These are phyloP conservation scores for Ascidia mentula DNA, from an alignment of 23 tunicate genomes.

Conservation along the genomic window DNA sequence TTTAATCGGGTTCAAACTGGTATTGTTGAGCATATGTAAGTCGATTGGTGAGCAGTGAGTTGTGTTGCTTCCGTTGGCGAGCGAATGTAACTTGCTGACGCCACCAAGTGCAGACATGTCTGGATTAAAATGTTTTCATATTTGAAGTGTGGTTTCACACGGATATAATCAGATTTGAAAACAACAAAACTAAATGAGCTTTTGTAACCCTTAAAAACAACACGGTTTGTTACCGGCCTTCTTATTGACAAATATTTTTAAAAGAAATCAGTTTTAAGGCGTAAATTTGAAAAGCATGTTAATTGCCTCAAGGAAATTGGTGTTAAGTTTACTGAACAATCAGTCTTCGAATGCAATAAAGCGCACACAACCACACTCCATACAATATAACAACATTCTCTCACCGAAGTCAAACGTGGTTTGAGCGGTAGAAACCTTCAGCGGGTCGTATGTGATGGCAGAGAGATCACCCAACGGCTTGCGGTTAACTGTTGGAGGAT, in stretches of 20 bases:
- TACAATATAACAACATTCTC: background rate
- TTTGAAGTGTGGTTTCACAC: too few species aligned
- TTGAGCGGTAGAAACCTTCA: background rate
- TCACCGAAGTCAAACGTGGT: background rate
- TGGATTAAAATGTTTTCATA: too few species aligned
- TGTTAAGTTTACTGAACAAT: too few species aligned
- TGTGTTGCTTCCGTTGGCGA: background rate
- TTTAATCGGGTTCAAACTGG: background rate
- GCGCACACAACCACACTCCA: background rate
- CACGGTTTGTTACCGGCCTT: too few species aligned
- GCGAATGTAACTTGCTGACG: background rate
- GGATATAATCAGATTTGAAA: too few species aligned
- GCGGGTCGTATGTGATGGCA: conserved; percentile 13
- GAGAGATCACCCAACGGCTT: conserved; percentile 5
- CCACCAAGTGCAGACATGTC: too few species aligned
- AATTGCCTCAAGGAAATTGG: too few species aligned
- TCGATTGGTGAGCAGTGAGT: background rate
- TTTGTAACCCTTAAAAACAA: too few species aligned
- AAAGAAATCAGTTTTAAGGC: too few species aligned
- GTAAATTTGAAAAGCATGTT: too few species aligned
- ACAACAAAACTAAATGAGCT: too few species aligned
- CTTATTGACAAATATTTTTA: too few species aligned
- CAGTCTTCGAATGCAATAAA: background rate
- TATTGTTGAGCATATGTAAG: background rate
- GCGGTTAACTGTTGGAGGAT: conserved; percentile 12